These are phyloP conservation scores for Gymnocephalus cernua DNA, from an alignment of 2,113 vertebrate species.

Conservation along the genomic window DNA sequence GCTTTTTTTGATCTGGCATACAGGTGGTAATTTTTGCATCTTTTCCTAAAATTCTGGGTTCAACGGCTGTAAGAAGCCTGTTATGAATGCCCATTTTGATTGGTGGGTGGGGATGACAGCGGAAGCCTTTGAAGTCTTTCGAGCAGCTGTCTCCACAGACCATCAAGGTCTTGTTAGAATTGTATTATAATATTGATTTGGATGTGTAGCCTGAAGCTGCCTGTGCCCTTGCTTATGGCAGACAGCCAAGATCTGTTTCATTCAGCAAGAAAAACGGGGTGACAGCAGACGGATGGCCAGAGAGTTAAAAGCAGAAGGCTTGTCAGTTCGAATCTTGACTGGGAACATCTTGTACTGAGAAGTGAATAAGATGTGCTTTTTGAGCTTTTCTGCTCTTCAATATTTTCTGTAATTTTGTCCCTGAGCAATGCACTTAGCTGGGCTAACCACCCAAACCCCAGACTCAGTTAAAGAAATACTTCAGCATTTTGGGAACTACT, in stretches of 20 bases:
- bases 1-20: neutral
- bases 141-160: slow-evolving; percentile 42
- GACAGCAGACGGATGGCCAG: slow-evolving; percentile 36
- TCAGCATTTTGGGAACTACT: neutral
- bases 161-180: slow-evolving; percentile 64
- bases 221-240: slow-evolving; percentile 45
- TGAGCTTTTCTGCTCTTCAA: slow-evolving; percentile 7
- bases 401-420: neutral
- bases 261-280: slow-evolving; percentile 9
- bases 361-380: slow-evolving; percentile 21
- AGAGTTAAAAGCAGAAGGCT: slow-evolving; percentile 30
- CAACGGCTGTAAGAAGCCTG: neutral
- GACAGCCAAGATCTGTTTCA: slow-evolving; percentile 21
- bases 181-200: slow-evolving; percentile 58
- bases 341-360: slow-evolving; percentile 17
- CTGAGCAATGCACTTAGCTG: neutral
- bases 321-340: slow-evolving; percentile 41
- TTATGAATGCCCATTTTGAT: slow-evolving; percentile 29
- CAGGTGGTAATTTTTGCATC: neutral
- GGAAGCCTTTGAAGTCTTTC: slow-evolving; percentile 52
- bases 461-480: neutral
- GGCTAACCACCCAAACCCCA: neutral
- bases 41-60: neutral
- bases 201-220: slow-evolving; percentile 27
- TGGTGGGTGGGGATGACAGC: slow-evolving; percentile 28